These are phyloP conservation scores for Paracentrotus lividus DNA, from an alignment of 53 echinoderm and acorn worm genomes.

Conservation along the genomic window DNA sequence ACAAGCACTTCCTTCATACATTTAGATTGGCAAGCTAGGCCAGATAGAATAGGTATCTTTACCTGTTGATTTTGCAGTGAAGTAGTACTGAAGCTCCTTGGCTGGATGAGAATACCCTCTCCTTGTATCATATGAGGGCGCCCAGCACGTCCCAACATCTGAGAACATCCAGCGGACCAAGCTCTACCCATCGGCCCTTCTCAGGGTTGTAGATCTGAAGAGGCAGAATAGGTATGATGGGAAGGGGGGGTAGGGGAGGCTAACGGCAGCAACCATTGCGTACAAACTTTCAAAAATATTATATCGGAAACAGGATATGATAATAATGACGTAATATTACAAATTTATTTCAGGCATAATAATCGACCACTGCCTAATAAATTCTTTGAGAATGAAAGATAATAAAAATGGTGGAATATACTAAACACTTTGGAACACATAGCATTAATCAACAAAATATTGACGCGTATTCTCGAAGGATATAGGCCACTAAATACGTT, in stretches of 20 bases:
- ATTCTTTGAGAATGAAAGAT: not conserved
- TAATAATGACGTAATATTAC: too few relatives aligned
- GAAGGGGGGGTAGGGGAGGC: not conserved
- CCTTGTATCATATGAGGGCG: conserved; percentile 99
- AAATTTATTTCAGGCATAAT: too few relatives aligned
- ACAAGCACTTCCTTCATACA: too few relatives aligned
- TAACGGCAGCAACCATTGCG: not conserved
- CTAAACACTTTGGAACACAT: too few relatives aligned
- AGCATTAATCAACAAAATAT: too few relatives aligned
- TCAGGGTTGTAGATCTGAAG: conserved; percentile 94
- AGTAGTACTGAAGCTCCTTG: conserved; percentile 98
- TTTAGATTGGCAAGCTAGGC: too few relatives aligned
- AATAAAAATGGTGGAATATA: too few relatives aligned
- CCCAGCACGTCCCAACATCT: conserved; percentile 99
- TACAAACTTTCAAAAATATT: not conserved
- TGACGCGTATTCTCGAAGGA: not conserved
- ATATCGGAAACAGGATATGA: too few relatives aligned
- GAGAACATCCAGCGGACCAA: conserved; percentile 95
- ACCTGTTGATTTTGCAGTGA: conserved; percentile 99
- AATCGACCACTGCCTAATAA: too few relatives aligned
- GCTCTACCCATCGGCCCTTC: conserved; percentile 96
- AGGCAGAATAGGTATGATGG: not conserved
- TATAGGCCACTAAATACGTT: not conserved
- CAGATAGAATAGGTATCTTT: not conserved
- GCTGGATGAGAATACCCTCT: conserved; percentile 95